Percentiles rank a stretch among this genome's conserved stretches.
These are phyloP conservation scores for Anguilla marmorata DNA, from an alignment of 2,797 vertebrate genomes.

Conservation along the genomic window DNA sequence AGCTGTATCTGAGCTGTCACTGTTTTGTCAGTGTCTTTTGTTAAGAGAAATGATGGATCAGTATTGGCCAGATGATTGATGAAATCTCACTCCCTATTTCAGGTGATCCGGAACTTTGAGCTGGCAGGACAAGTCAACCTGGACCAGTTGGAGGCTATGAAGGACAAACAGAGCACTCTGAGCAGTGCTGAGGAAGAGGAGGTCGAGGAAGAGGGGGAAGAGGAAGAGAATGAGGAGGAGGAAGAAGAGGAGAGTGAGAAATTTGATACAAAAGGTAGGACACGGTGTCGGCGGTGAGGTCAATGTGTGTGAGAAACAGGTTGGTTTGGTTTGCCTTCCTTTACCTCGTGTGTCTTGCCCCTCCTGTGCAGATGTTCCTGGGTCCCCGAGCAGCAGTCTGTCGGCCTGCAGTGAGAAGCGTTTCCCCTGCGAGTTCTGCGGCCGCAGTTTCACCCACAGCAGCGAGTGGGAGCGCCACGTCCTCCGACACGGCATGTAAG, in stretches of 20 bases:
- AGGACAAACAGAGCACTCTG: conserved; percentile 77
- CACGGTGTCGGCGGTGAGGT: neutral
- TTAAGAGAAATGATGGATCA: neutral
- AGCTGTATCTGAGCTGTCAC: neutral
- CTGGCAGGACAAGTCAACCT: conserved; percentile 94
- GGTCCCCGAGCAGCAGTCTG: conserved; percentile 73
- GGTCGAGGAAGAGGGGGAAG: conserved; percentile 62
- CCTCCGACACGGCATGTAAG: conserved; percentile 96
- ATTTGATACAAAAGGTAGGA: conserved; percentile 60
- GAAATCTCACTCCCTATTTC: conserved; percentile 22
- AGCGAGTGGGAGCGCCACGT: conserved; percentile 95
- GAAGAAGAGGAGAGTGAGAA: conserved; percentile 57
- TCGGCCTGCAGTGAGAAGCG: conserved; percentile 74
- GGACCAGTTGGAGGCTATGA: conserved; percentile 92
- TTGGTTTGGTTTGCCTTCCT: neutral
- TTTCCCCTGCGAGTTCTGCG: conserved; percentile 95
- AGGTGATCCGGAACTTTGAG: conserved; percentile 98
- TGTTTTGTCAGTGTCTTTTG: neutral
- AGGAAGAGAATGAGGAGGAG: conserved; percentile 58
- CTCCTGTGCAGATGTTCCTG: conserved; percentile 72
- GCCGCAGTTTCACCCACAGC: conserved; percentile 88
- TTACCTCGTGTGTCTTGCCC: neutral
- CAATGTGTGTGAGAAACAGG: neutral
- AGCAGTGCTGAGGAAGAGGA: conserved; percentile 82
- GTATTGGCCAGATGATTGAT: neutral